Conservation (phyloP, 2,888 invertebrate species). For the Protophormia terraenovae region DNA sequence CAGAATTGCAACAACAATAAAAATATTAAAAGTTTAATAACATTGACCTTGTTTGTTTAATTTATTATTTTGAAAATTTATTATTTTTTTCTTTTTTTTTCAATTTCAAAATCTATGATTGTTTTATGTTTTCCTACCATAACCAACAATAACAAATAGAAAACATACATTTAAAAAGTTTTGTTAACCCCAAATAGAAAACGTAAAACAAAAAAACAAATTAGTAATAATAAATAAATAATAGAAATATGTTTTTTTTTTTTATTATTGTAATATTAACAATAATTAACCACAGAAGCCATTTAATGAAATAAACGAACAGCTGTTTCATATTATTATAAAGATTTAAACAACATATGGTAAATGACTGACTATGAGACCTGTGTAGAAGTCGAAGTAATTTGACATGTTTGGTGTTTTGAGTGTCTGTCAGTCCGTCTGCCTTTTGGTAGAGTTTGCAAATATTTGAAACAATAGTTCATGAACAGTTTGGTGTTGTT, state of each 20-base stretch:
- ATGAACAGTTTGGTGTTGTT: slow-evolving; percentile 27
- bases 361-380: background rate
- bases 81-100: too few species aligned
- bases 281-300: slow-evolving; percentile 51
- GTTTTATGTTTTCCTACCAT: slow-evolving; percentile 15
- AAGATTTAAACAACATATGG: background rate
- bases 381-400: too few species aligned
- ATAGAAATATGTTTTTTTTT: background rate
- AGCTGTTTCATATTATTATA: slow-evolving; percentile 30
- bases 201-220: background rate
- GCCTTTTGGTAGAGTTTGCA: background rate
- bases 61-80: slow-evolving; percentile 20
- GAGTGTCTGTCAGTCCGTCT: background rate
- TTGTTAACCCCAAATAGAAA: slow-evolving; percentile 41
- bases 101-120: slow-evolving; percentile 17
- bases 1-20: too few species aligned
- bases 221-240: background rate
- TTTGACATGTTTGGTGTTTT: too few species aligned
- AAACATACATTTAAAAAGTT: slow-evolving; percentile 29
- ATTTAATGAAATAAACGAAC: slow-evolving; percentile 40
- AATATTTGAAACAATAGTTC: slow-evolving; percentile 9
- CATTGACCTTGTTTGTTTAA: slow-evolving; percentile 49
- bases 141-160: background rate
- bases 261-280: too few species aligned
- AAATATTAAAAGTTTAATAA: slow-evolving; percentile 19